Evolutionary conservation across 1,140 invertebrate species (phyloP).

Genomic region (Sarcophaga bullata): DNA sequence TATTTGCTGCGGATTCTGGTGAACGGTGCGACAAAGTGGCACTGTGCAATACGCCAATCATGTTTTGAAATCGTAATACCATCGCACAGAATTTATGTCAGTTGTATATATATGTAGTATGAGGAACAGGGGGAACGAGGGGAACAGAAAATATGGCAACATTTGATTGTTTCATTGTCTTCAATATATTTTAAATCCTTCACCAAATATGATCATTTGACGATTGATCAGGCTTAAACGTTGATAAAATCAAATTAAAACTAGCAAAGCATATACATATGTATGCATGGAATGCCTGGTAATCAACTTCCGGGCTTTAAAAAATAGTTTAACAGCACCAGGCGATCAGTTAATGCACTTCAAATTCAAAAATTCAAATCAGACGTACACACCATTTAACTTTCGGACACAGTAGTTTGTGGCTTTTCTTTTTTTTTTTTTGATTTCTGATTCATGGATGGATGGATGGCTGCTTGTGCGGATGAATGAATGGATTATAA

Average conservation of each 20-base stretch:
- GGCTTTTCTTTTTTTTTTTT: no score
- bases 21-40: not conserved
- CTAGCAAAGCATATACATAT: slow-evolving; percentile 28
- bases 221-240: slow-evolving; percentile 12
- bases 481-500: not conserved
- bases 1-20: not conserved
- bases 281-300: not conserved
- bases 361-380: not conserved
- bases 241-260: no score
- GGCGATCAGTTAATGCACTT: not conserved
- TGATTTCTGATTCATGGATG: not conserved
- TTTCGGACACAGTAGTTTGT: not conserved
- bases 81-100: slow-evolving; percentile 34
- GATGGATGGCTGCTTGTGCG: not conserved
- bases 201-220: slow-evolving; percentile 7
- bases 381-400: not conserved
- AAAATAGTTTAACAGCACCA: not conserved
- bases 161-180: slow-evolving; percentile 21
- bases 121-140: not conserved
- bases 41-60: not conserved
- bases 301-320: slow-evolving; percentile 39
- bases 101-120: slow-evolving; percentile 7
- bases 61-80: slow-evolving; percentile 1
- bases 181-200: slow-evolving; percentile 28
- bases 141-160: not conserved